These are phyloP conservation scores for Alitta virens DNA, from an alignment of 2,888 invertebrate species.

Conservation along the genomic window DNA sequence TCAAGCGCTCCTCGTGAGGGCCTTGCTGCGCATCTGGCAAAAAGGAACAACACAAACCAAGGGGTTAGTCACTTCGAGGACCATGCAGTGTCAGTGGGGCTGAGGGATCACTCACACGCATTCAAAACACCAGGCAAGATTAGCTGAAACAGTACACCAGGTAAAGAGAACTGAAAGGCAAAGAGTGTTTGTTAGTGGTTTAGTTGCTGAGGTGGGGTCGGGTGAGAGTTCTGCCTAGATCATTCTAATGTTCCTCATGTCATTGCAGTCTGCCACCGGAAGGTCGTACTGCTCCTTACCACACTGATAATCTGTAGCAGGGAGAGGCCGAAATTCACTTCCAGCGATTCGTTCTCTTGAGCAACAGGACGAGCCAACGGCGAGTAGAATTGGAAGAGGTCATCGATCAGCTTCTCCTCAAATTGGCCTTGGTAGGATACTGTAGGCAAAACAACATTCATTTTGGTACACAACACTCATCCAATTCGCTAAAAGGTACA, in stretches of 20 bases:
- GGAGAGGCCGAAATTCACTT: conserved; percentile 27
- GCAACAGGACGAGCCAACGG: conserved; percentile 29
- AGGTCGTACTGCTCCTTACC: conserved; percentile 16
- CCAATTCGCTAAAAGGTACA: no score
- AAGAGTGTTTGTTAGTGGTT: no score
- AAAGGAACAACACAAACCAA: neutral
- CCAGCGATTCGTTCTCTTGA: conserved; percentile 27
- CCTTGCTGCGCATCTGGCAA: conserved; percentile 20
- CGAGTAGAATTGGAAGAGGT: conserved; percentile 27
- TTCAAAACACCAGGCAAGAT: no score
- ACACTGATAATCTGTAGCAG: conserved; percentile 35
- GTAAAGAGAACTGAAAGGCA: no score
- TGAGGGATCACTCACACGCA: no score
- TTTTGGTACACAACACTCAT: no score
- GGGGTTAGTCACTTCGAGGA: neutral
- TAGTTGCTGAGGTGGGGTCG: no score
- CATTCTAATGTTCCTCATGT: no score
- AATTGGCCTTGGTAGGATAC: conserved; percentile 20
- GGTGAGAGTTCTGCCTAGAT: no score
- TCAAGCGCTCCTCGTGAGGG: conserved; percentile 28
- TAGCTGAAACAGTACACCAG: neutral
- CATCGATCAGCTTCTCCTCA: conserved; percentile 29
- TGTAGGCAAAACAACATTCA: conserved; percentile 3
- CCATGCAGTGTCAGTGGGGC: no score
- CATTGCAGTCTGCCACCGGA: no score